Conservation (phyloP, 2,888 invertebrate species). For the Tanypteryx hageni region DNA sequence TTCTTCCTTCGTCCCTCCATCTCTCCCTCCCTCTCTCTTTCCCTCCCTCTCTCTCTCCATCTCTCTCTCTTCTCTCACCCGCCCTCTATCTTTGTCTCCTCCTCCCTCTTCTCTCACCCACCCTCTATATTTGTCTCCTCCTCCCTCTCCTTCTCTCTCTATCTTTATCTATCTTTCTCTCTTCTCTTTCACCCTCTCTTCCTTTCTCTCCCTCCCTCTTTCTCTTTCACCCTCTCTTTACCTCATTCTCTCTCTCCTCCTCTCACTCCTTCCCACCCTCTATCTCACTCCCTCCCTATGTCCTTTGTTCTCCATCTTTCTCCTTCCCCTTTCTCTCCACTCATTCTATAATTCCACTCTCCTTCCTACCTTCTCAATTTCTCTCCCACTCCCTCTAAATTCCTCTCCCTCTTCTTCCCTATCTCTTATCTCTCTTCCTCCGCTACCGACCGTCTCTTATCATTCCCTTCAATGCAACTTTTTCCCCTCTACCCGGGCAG, state of each 20-base stretch:
- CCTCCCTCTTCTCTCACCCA: background rate
- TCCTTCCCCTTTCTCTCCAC: background rate
- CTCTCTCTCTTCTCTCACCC: background rate
- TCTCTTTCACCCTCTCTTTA: background rate
- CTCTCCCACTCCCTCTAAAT: background rate
- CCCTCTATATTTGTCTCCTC: background rate
- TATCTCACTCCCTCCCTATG: background rate
- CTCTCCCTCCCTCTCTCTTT: background rate
- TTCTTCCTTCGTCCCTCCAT: background rate
- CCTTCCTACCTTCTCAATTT: background rate
- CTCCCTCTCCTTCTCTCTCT: background rate
- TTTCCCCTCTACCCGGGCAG: too few relatives aligned
- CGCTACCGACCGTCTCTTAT: too few relatives aligned
- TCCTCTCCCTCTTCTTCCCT: background rate
- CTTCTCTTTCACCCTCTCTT: too few relatives aligned
- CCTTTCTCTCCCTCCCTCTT: background rate
- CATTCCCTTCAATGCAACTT: too few relatives aligned
- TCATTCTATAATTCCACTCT: background rate
- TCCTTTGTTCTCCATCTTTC: background rate
- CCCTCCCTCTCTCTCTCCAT: too few relatives aligned
- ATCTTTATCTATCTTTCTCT: background rate
- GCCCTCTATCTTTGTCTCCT: background rate
- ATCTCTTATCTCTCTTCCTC: background rate
- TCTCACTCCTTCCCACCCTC: background rate
- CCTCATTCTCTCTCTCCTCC: background rate